Evolutionary conservation across 2,113 vertebrate species (phyloP).

Genomic region (Zeus faber): DNA sequence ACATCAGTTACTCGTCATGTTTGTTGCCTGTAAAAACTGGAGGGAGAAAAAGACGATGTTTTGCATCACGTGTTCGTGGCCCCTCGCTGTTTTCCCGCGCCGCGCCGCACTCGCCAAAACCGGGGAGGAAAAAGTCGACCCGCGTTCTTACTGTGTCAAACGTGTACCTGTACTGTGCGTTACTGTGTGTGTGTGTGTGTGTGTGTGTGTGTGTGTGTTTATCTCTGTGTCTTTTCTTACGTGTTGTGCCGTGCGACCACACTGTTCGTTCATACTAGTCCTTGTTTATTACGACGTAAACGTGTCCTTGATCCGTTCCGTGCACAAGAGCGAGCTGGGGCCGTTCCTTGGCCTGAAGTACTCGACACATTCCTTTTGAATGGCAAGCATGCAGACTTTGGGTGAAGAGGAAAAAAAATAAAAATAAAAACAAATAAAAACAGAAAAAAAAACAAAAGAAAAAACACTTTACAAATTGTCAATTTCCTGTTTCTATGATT

Average conservation of each 20-base stretch:
- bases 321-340: constrained; percentile 49
- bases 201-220: constrained; percentile 52
- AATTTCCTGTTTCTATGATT: constrained; percentile 48
- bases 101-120: too few species aligned
- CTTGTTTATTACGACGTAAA: too few species aligned
- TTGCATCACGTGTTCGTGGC: constrained; percentile 52
- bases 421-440: constrained; percentile 13
- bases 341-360: too few species aligned
- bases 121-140: too few species aligned
- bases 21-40: constrained; percentile 57
- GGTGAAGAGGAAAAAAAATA: constrained; percentile 36
- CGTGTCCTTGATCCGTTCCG: constrained; percentile 56
- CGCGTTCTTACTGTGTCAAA: too few species aligned
- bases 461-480: background rate
- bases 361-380: constrained; percentile 57
- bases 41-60: too few species aligned
- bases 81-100: constrained; percentile 34
- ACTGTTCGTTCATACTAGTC: constrained; percentile 56
- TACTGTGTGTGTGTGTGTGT: constrained; percentile 46
- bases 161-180: constrained; percentile 26
- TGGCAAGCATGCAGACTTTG: constrained; percentile 58
- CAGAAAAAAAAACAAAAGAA: constrained; percentile 15
- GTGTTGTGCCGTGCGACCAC: constrained; percentile 55
- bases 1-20: constrained; percentile 47
- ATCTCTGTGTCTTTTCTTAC: constrained; percentile 47